Evolutionary conservation across 2,797 vertebrate genomes (phyloP).

Genomic region (Parotocinclus haroldoi): DNA sequence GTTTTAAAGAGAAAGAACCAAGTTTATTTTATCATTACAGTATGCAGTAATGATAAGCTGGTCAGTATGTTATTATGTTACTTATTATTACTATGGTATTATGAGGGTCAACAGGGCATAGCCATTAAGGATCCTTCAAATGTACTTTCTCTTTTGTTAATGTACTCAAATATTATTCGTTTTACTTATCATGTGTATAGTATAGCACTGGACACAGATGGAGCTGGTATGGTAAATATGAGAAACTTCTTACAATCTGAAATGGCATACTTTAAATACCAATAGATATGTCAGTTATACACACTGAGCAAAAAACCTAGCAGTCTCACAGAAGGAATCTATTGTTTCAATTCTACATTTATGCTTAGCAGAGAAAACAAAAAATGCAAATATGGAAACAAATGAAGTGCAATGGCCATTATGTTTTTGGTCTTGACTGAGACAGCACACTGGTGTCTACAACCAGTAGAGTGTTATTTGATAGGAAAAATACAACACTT

Average conservation of each 20-base stretch:
- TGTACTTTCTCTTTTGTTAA: background rate
- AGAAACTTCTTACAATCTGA: conserved; percentile 38
- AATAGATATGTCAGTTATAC: conserved; percentile 72
- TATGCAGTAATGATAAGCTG: too few species aligned
- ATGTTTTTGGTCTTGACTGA: background rate
- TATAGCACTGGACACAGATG: background rate
- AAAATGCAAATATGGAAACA: conserved; percentile 7
- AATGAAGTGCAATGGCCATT: background rate
- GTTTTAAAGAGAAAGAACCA: too few species aligned
- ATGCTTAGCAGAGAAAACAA: conserved; percentile 5
- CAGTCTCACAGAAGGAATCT: conserved; percentile 56
- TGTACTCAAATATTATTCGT: background rate
- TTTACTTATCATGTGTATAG: background rate
- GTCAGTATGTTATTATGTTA: too few species aligned
- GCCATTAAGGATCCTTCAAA: background rate
- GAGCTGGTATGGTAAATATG: background rate
- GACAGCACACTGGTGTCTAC: background rate
- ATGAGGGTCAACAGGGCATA: background rate
- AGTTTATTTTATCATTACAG: too few species aligned
- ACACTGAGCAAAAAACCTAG: conserved; percentile 67
- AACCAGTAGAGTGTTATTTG: background rate
- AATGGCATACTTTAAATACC: conserved; percentile 67
- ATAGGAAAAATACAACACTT: background rate
- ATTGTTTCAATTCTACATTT: conserved; percentile 23
- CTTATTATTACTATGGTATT: too few species aligned